Conservation (phyloP, 2,797 vertebrate genomes). For the Amblyraja radiata region DNA sequence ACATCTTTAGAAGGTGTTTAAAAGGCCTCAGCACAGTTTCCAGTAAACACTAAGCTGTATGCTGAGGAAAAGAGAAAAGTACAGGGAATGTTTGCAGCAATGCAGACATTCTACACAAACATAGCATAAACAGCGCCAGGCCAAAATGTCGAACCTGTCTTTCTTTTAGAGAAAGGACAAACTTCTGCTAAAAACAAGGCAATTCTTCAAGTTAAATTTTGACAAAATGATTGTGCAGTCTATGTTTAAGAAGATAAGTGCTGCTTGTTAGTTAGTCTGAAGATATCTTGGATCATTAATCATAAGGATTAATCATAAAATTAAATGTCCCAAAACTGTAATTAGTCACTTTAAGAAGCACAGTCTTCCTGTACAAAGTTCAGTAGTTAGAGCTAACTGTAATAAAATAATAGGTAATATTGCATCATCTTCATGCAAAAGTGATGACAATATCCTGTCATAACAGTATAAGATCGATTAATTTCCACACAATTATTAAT, state of each 20-base stretch:
- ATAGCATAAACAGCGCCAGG: not conserved
- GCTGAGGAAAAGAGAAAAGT: not conserved
- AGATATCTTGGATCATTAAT: not conserved
- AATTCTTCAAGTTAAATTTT: not conserved
- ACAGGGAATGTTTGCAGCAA: not conserved
- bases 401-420: not conserved
- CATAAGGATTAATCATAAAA: not conserved
- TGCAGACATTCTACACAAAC: not conserved
- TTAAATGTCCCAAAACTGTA: not conserved
- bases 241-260: not conserved
- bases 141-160: not conserved
- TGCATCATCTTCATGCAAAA: not conserved
- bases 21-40: not conserved
- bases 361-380: not conserved
- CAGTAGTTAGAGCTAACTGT: not conserved
- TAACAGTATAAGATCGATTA: not conserved
- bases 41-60: not conserved
- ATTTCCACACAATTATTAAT: not conserved
- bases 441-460: not conserved
- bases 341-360: not conserved
- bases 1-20: not conserved
- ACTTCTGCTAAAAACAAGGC: not conserved
- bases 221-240: not conserved
- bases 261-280: not conserved
- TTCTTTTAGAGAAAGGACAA: not conserved